Base-by-base conservation (phyloP, 1,140 invertebrate species). In the Nixonia krombeini region DNA sequence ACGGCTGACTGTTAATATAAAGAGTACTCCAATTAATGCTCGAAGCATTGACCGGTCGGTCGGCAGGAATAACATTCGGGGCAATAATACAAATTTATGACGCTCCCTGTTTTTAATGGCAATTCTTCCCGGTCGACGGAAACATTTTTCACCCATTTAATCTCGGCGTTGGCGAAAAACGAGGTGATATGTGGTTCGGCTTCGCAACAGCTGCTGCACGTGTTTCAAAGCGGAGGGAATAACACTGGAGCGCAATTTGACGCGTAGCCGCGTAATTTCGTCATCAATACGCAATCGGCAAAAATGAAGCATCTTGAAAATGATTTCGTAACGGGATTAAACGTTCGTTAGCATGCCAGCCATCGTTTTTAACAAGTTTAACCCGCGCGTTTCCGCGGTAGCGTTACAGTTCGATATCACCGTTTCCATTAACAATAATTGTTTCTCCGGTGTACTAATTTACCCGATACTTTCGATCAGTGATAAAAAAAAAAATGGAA, bases 21-120 rank as follows among this genome's bases (percentile, higher is more conserved):
- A 58, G 18, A 29, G 46, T 58, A 35, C 29, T 50, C 44, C 40
- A 58, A 58, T 42, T 58, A 58, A 58, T 44, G 38, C n/a, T 35
- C 10, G 18, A 57, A 57, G 49, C 41, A 31, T 10, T 3, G 35
- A 10, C 23, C 45, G 17, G n/a, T 33, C 12, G 29, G 4, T 3
- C 29, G 9, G 29, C 9, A n/a, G 9, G 12, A 31, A 31, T n/a
- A n/a, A n/a, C n/a, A n/a, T n/a, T n/a, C n/a, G n/a, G n/a, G n/a
- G n/a, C n/a, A n/a, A 10, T 10, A n/a, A 31, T 31, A 31, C 29
- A 10, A 10, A 13, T 21, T 21, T 41, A 5, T n/a, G 12, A 12
- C n/a, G n/a, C 10, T 16, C 3, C 28, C 7, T 13, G 31, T n/a
- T 10, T 28, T 9, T 15, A 38, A 33, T 13, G 26, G 40, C 25